Percentiles rank a stretch among this genome's conserved stretches.
Conservation (phyloP, 2,113 vertebrate species). For the Psittacara wagleri region DNA sequence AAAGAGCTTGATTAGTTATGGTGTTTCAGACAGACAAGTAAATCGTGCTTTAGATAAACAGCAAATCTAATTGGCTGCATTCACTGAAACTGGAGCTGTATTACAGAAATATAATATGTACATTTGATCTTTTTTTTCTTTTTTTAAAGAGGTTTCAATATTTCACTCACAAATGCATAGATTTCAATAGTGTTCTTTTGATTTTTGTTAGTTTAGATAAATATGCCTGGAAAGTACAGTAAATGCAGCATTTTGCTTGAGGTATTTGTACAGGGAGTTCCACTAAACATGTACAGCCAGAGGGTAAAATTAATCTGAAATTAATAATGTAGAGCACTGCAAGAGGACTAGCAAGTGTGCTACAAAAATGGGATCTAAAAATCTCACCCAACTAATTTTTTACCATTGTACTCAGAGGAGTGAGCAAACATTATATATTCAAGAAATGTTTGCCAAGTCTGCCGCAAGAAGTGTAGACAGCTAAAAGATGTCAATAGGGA, state of each 20-base stretch:
- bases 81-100: neutral
- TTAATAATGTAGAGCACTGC: slow-evolving; percentile 34
- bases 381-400: slow-evolving; percentile 37
- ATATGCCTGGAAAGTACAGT: neutral
- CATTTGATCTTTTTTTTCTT: neutral
- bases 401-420: neutral
- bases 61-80: slow-evolving; percentile 13
- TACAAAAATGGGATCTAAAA: neutral
- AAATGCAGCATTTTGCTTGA: neutral
- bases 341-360: neutral
- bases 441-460: slow-evolving; percentile 54
- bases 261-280: slow-evolving; percentile 3
- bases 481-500: slow-evolving; percentile 59
- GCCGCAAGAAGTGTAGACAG: slow-evolving; percentile 45
- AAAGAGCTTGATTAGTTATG: neutral
- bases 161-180: neutral
- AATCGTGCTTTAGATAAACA: slow-evolving; percentile 1
- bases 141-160: neutral
- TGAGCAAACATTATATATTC: slow-evolving; percentile 52
- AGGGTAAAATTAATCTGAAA: slow-evolving; percentile 55
- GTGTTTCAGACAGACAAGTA: slow-evolving; percentile 1
- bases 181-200: neutral
- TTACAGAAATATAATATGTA: neutral
- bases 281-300: slow-evolving; percentile 20
- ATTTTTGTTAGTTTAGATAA: neutral